Evolutionary conservation across 2,797 vertebrate genomes (phyloP).

Genomic region (Eupleurogrammus muticus): DNA sequence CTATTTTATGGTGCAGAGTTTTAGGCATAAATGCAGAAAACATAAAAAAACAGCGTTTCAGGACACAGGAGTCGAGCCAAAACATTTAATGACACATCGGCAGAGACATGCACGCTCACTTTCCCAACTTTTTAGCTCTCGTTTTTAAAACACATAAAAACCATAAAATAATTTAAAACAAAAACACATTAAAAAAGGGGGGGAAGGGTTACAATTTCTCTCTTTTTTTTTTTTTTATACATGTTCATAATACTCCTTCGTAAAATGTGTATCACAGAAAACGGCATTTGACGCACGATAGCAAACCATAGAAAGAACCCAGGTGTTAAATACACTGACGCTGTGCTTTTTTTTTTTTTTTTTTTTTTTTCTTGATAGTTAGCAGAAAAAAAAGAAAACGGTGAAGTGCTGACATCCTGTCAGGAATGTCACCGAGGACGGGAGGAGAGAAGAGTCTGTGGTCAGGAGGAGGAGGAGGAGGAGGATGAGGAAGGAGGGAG

Average conservation of each 20-base stretch:
- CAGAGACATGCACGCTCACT: conserved; percentile 78
- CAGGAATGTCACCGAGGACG: conserved; percentile 63
- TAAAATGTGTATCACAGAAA: conserved; percentile 77
- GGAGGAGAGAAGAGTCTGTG: conserved; percentile 59
- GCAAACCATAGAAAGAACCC: conserved; percentile 71
- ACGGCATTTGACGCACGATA: conserved; percentile 73
- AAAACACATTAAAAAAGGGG: conserved; percentile 69
- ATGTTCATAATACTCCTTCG: conserved; percentile 71
- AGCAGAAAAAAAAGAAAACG: conserved; percentile 53
- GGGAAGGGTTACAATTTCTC: conserved; percentile 61
- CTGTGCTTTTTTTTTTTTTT: conserved; percentile 75
- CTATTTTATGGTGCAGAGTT: conserved; percentile 6
- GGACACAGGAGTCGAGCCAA: conserved; percentile 61
- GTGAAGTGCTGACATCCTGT: conserved; percentile 57
- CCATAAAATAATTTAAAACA: conserved; percentile 78
- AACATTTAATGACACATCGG: conserved; percentile 80
- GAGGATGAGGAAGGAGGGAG: conserved; percentile 3
- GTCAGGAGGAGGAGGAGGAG: not conserved
- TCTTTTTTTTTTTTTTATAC: conserved; percentile 65
- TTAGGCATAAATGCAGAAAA: conserved; percentile 15
- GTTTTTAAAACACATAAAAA: conserved; percentile 71
- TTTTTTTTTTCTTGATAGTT: too few relatives aligned
- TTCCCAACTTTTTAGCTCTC: conserved; percentile 59
- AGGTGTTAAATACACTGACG: conserved; percentile 66
- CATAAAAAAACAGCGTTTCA: too few relatives aligned